A percentile compares a stretch with the other conserved stretches of the same genome.
Conservation (phyloP, 2,888 invertebrate species). For the Eupithecia tripunctaria region DNA sequence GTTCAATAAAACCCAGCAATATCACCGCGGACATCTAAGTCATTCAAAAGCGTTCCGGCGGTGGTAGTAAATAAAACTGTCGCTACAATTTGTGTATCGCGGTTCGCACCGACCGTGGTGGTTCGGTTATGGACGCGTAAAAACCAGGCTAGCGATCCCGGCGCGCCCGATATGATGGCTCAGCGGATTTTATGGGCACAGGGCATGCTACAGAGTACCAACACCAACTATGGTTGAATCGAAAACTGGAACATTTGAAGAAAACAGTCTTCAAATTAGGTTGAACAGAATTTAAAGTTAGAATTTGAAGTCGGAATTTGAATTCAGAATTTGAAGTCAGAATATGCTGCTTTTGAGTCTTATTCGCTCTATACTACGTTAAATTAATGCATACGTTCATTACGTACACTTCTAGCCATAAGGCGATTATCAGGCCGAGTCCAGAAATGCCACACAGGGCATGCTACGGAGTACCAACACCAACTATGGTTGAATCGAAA, state of each 20-base stretch:
- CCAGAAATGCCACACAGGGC: no score
- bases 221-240: not conserved
- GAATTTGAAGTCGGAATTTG: no score
- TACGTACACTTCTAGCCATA: no score
- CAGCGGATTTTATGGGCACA: slow-evolving; percentile 50
- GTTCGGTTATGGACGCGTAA: slow-evolving; percentile 63
- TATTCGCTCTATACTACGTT: no score
- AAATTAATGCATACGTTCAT: no score
- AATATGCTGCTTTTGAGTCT: no score
- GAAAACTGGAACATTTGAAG: no score
- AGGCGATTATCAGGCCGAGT: no score
- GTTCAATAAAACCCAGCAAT: not conserved
- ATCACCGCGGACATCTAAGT: slow-evolving; percentile 1
- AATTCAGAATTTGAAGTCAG: no score
- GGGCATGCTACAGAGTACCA: slow-evolving; percentile 31
- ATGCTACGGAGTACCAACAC: slow-evolving; percentile 28
- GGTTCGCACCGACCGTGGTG: slow-evolving; percentile 52
- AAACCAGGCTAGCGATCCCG: slow-evolving; percentile 56
- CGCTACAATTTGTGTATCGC: slow-evolving; percentile 57
- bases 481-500: not conserved
- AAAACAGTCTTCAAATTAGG: no score
- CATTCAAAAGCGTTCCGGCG: not conserved
- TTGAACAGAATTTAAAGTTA: no score
- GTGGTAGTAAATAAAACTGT: slow-evolving; percentile 47
- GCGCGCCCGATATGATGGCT: slow-evolving; percentile 58